A percentile compares a stretch with the other conserved stretches of the same genome.
Evolutionary conservation across 2,888 invertebrate species (phyloP).

Genomic region (Cheiracanthium punctorium): DNA sequence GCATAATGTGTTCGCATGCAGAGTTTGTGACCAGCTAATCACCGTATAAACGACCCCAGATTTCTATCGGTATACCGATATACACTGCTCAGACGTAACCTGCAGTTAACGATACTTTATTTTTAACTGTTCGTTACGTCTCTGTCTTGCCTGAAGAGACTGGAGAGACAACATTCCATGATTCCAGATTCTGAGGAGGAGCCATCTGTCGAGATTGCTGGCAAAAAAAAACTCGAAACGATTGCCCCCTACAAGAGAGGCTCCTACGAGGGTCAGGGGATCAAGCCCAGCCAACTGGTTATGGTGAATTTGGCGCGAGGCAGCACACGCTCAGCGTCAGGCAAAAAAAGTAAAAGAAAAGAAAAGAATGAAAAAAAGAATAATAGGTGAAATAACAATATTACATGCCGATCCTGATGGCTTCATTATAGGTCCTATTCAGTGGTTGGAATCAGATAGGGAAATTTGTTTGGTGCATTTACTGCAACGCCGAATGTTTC

Average conservation of each 20-base stretch:
- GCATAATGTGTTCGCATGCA: too few relatives aligned
- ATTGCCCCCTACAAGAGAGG: constrained; percentile 3
- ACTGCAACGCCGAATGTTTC: too few relatives aligned
- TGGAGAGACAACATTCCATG: background rate
- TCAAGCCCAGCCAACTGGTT: constrained; percentile 36
- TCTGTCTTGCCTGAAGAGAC: background rate
- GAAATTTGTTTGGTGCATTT: too few relatives aligned
- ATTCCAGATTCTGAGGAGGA: background rate
- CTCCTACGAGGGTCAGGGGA: constrained; percentile 33
- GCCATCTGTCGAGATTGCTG: constrained; percentile 7
- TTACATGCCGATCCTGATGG: constrained; percentile 31
- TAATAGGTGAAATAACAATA: background rate
- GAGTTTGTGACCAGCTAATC: too few relatives aligned
- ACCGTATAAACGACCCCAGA: too few relatives aligned
- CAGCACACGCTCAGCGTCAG: constrained; percentile 20
- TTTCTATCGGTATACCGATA: too few relatives aligned
- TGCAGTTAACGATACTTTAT: background rate
- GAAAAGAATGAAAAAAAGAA: too few relatives aligned
- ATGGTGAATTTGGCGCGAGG: constrained; percentile 34
- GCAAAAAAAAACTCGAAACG: background rate
- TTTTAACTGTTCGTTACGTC: background rate
- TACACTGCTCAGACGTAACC: background rate
- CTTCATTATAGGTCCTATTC: constrained; percentile 26
- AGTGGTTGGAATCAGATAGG: background rate
- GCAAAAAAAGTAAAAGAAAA: too few relatives aligned